phyloP scores from a whole-genome alignment of 2,888 invertebrate genomes.

The Dyspetes luteomarginatus region DNA sequence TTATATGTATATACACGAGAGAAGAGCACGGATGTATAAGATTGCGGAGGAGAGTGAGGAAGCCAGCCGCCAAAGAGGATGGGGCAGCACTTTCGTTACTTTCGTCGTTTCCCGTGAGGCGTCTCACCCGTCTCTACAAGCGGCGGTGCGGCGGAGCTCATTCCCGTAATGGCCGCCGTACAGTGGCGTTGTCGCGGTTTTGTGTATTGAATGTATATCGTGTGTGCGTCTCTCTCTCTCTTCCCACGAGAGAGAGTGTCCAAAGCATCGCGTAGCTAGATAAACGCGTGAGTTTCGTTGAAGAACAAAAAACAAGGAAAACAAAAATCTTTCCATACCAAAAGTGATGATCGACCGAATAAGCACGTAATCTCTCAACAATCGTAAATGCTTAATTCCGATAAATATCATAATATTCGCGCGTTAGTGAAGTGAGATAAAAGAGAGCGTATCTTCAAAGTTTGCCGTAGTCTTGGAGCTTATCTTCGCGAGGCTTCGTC shows the following conservation, averaged over 20 bases:
- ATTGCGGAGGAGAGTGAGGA: slow-evolving; percentile 3
- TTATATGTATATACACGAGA: too few species aligned
- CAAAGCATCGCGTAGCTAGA: slow-evolving; percentile 9
- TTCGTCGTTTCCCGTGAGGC: slow-evolving; percentile 58
- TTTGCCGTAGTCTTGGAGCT: not conserved
- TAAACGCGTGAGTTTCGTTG: slow-evolving; percentile 21
- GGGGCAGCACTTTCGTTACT: slow-evolving; percentile 47
- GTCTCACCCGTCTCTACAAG: slow-evolving; percentile 57
- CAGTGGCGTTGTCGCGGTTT: slow-evolving; percentile 81
- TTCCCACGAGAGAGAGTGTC: slow-evolving; percentile 11
- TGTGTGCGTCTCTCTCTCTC: slow-evolving; percentile 40
- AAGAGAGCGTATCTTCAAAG: slow-evolving; percentile 7
- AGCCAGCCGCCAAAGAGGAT: slow-evolving; percentile 10
- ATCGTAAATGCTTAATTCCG: not conserved
- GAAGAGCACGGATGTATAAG: too few species aligned
- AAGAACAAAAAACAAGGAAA: not conserved
- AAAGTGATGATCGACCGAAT: not conserved
- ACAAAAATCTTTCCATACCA: not conserved
- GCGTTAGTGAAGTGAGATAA: slow-evolving; percentile 4
- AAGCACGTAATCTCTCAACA: not conserved
- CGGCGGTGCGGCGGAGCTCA: slow-evolving; percentile 77
- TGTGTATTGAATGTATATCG: slow-evolving; percentile 64
- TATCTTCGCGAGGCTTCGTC: slow-evolving; percentile 38
- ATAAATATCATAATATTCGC: not conserved
- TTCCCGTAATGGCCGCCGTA: slow-evolving; percentile 81